Evolutionary conservation across 2,888 invertebrate species (phyloP).

Genomic region (Dorcus hopei): DNA sequence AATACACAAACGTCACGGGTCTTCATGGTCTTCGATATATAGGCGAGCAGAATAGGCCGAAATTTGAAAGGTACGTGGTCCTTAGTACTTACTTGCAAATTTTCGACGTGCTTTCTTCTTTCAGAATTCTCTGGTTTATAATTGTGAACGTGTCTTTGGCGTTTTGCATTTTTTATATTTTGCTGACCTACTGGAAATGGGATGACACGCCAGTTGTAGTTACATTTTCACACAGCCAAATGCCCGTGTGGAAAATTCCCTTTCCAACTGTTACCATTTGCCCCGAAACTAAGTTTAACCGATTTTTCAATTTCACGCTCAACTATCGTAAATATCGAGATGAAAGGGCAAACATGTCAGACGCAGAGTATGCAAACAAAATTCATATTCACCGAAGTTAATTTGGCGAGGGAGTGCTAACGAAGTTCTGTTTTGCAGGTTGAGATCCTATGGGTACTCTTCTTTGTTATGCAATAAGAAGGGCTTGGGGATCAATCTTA

Average conservation of each 20-base stretch:
- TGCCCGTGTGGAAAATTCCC: slow-evolving; percentile 61
- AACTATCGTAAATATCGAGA: too few species aligned
- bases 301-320: too few species aligned
- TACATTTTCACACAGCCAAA: slow-evolving; percentile 69
- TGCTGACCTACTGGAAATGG: slow-evolving; percentile 70
- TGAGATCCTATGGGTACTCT: too few species aligned
- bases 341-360: too few species aligned
- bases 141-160: slow-evolving; percentile 61
- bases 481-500: too few species aligned
- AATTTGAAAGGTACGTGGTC: slow-evolving; percentile 52
- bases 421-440: too few species aligned
- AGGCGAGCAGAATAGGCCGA: slow-evolving; percentile 42
- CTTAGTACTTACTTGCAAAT: slow-evolving; percentile 4
- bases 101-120: too few species aligned
- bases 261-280: slow-evolving; percentile 44
- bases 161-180: slow-evolving; percentile 60
- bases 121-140: slow-evolving; percentile 52
- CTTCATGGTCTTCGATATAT: slow-evolving; percentile 47
- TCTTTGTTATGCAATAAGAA: too few species aligned
- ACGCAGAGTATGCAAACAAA: too few species aligned
- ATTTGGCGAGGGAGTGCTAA: too few species aligned
- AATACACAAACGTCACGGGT: slow-evolving; percentile 42
- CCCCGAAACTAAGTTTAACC: slow-evolving; percentile 13
- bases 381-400: too few species aligned
- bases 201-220: slow-evolving; percentile 69